Conservation (phyloP, 2,797 vertebrate species). For the Anolis apletophallus region DNA sequence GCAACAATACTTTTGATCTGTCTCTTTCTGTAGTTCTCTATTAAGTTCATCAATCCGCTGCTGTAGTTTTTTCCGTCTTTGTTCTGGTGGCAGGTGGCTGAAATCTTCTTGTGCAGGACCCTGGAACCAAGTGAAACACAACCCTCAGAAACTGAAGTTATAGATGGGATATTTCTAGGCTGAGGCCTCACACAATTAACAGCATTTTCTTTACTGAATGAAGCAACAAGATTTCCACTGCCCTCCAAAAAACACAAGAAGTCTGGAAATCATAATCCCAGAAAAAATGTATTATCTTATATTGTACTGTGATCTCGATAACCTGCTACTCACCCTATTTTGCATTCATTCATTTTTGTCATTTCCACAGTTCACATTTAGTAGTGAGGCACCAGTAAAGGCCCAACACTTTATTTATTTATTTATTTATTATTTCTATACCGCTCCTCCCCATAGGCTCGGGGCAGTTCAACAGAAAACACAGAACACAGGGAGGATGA, state of each 20-base stretch:
- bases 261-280: constrained; percentile 52
- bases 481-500: too few relatives aligned
- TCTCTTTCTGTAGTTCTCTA: constrained; percentile 95
- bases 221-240: constrained; percentile 28
- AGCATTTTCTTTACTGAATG: constrained; percentile 44
- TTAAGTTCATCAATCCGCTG: constrained; percentile 95
- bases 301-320: constrained; percentile 34
- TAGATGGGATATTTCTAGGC: constrained; percentile 26
- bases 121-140: constrained; percentile 78
- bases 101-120: constrained; percentile 94
- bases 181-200: constrained; percentile 62
- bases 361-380: too few relatives aligned
- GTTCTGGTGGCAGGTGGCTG: constrained; percentile 97
- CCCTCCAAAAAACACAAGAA: constrained; percentile 30
- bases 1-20: constrained; percentile 90
- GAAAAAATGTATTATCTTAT: constrained; percentile 3
- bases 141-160: not conserved
- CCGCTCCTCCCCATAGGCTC: too few relatives aligned
- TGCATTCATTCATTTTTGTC: too few relatives aligned
- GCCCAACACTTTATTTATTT: too few relatives aligned
- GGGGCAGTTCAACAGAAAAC: too few relatives aligned
- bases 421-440: too few relatives aligned
- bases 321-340: not conserved
- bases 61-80: constrained; percentile 96
- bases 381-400: too few relatives aligned